A percentile compares a stretch with the other conserved stretches of the same genome.
These are phyloP conservation scores for Armadillidium nasatum DNA, from an alignment of 1,140 invertebrate species.

Conservation along the genomic window DNA sequence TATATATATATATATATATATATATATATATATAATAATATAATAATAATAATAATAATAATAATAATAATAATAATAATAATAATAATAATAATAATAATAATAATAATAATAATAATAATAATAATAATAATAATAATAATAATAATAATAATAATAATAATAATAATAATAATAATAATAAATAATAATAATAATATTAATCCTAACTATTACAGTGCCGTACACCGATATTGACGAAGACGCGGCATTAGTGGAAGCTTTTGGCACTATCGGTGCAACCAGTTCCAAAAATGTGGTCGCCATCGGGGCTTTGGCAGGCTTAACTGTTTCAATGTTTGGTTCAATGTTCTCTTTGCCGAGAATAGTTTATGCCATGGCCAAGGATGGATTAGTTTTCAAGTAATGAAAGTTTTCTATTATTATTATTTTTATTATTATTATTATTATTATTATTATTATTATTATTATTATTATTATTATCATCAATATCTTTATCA, in stretches of 20 bases:
- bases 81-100: conserved; percentile 8
- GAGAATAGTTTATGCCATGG: conserved; percentile 89
- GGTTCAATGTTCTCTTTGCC: conserved; percentile 97
- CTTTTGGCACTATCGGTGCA: conserved; percentile 84
- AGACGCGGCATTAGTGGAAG: conserved; percentile 69
- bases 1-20: no score
- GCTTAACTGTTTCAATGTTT: conserved; percentile 84
- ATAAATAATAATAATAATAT: background rate
- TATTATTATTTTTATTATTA: background rate
- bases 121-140: conserved; percentile 8
- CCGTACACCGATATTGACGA: conserved; percentile 14
- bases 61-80: background rate
- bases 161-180: background rate
- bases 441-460: background rate
- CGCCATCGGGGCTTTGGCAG: conserved; percentile 80
- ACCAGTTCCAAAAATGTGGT: conserved; percentile 83
- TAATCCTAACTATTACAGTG: background rate
- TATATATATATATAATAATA: background rate
- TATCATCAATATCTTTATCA: no score
- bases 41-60: background rate
- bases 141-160: conserved; percentile 1
- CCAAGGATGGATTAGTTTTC: conserved; percentile 85
- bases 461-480: background rate
- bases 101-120: conserved; percentile 2
- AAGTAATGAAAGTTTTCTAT: conserved; percentile 24